A percentile compares a stretch with the other conserved stretches of the same genome.
These are phyloP conservation scores for Myotis brandtii DNA, from an alignment of 2,113 vertebrate species.

Conservation along the genomic window DNA sequence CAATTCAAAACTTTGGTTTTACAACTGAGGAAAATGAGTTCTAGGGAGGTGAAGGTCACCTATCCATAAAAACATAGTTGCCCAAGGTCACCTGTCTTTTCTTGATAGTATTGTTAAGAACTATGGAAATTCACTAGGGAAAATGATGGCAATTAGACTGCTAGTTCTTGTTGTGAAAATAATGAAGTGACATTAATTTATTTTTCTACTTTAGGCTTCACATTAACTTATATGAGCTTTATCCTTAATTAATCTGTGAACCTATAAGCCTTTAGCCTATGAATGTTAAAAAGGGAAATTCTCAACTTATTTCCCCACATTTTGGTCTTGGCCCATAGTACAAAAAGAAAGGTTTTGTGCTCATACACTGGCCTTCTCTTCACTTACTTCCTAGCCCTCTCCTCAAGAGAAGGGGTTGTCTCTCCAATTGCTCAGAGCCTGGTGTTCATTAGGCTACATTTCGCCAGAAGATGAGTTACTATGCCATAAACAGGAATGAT, in stretches of 20 bases:
- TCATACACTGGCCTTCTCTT: neutral
- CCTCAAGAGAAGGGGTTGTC: neutral
- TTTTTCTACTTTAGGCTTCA: slow-evolving; percentile 12
- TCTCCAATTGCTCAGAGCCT: neutral
- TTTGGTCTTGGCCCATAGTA: neutral
- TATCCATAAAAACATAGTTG: neutral
- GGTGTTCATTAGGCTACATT: neutral
- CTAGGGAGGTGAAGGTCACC: neutral
- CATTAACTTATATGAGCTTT: neutral
- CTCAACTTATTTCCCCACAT: neutral
- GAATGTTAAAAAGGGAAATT: neutral
- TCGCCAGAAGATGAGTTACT: neutral
- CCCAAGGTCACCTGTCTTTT: neutral
- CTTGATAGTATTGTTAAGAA: neutral
- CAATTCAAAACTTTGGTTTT: neutral
- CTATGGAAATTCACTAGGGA: neutral
- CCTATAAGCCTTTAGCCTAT: neutral
- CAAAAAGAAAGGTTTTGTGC: neutral
- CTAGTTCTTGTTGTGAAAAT: neutral
- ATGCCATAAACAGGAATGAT: neutral
- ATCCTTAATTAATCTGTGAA: neutral
- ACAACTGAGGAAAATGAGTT: slow-evolving; percentile 4
- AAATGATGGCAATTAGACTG: neutral
- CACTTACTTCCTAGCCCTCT: neutral
- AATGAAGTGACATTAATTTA: neutral